Evolutionary conservation across 2,797 vertebrate genomes (phyloP).

Genomic region (Enteromius thamalakanensis): DNA sequence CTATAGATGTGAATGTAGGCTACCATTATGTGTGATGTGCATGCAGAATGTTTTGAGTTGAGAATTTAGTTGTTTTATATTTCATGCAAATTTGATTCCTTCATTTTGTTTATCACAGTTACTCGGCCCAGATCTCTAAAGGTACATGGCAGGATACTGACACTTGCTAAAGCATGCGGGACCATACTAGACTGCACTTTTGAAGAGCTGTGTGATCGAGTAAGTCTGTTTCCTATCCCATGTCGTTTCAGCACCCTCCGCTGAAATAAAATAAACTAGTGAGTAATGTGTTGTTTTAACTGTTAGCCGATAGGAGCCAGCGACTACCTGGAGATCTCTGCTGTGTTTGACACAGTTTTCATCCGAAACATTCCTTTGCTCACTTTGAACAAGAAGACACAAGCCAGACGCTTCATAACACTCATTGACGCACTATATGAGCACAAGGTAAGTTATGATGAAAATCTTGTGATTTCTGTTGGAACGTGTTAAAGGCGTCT

Average conservation of each 20-base stretch:
- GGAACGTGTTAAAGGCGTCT: background rate
- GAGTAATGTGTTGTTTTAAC: slow-evolving; percentile 10
- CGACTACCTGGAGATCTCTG: slow-evolving; percentile 92
- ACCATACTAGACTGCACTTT: slow-evolving; percentile 93
- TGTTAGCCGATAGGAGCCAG: slow-evolving; percentile 93
- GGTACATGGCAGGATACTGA: slow-evolving; percentile 91
- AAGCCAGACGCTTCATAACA: slow-evolving; percentile 93
- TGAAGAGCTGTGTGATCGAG: slow-evolving; percentile 96
- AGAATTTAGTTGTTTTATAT: background rate
- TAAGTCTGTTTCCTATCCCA: slow-evolving; percentile 68
- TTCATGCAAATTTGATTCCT: slow-evolving; percentile 52
- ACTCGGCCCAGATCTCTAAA: slow-evolving; percentile 93
- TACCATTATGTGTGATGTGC: background rate
- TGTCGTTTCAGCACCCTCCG: background rate
- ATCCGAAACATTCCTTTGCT: slow-evolving; percentile 90
- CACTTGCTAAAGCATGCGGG: slow-evolving; percentile 93
- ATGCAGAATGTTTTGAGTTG: background rate
- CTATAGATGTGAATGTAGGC: background rate
- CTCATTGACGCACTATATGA: slow-evolving; percentile 94
- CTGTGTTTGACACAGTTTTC: slow-evolving; percentile 91
- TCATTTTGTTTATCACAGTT: slow-evolving; percentile 86
- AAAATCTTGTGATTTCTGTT: background rate
- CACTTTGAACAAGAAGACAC: slow-evolving; percentile 88
- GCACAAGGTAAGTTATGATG: slow-evolving; percentile 82
- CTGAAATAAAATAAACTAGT: background rate